phyloP scores from a whole-genome alignment of 64 coral and sea anemone species.

The Pachyseris speciosa region DNA sequence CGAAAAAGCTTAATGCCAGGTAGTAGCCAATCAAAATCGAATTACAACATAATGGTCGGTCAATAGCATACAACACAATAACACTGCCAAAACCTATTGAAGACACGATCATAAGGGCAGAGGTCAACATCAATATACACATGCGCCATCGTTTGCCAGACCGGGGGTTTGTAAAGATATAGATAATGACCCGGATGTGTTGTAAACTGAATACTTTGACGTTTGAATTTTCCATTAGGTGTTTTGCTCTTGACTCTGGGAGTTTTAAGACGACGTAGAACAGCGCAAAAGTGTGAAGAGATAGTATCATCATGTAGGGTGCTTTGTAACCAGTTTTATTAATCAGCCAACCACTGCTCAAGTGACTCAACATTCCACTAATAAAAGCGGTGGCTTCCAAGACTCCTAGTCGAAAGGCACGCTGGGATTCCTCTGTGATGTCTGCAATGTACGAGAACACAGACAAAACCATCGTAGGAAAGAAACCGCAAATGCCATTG shows the following conservation, averaged over 20 bases:
- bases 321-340: slow-evolving; percentile 81
- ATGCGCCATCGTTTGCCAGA: slow-evolving; percentile 72
- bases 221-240: slow-evolving; percentile 51
- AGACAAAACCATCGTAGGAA: slow-evolving; percentile 90
- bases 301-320: slow-evolving; percentile 83
- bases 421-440: slow-evolving; percentile 89
- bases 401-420: slow-evolving; percentile 92
- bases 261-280: slow-evolving; percentile 90
- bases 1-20: slow-evolving; percentile 83
- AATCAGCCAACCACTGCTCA: slow-evolving; percentile 92
- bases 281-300: slow-evolving; percentile 79
- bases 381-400: slow-evolving; percentile 93
- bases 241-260: slow-evolving; percentile 83
- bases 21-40: slow-evolving; percentile 95
- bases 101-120: slow-evolving; percentile 91
- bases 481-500: slow-evolving; percentile 88
- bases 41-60: slow-evolving; percentile 92
- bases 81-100: slow-evolving; percentile 96
- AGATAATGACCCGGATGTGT: slow-evolving; percentile 80
- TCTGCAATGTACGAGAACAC: slow-evolving; percentile 98
- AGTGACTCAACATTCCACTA: slow-evolving; percentile 95
- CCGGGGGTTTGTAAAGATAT: slow-evolving; percentile 83
- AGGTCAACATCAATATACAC: slow-evolving; percentile 76
- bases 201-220: slow-evolving; percentile 63
- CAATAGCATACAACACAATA: slow-evolving; percentile 91